Evolutionary conservation across 2,113 vertebrate genomes (phyloP).

Genomic region (Chroicocephalus ridibundus): DNA sequence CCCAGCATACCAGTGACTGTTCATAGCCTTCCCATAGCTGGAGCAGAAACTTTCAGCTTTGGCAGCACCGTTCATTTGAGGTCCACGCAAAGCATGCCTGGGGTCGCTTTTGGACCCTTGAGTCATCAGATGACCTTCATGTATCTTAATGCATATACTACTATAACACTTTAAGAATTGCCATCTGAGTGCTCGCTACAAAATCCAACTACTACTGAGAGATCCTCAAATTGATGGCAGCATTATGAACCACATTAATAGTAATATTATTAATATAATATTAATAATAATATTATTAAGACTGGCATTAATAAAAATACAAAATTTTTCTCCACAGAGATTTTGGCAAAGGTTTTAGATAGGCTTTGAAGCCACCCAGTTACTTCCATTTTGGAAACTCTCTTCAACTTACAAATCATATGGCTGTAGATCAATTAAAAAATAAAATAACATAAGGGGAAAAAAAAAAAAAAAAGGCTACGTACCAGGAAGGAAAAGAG

Average conservation of each 20-base stretch:
- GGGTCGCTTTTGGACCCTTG: neutral
- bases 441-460: neutral
- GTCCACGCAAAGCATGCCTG: neutral
- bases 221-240: neutral
- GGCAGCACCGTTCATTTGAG: neutral
- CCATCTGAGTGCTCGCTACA: neutral
- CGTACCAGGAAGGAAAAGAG: neutral
- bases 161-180: neutral
- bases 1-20: neutral
- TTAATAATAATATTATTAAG: neutral
- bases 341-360: neutral
- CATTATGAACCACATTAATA: neutral
- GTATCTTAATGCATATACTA: accelerated
- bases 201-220: neutral
- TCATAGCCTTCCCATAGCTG: neutral
- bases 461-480: too few relatives aligned
- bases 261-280: neutral
- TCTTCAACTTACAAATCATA: neutral
- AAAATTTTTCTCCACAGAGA: neutral
- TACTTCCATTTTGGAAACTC: neutral
- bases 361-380: neutral
- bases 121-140: neutral
- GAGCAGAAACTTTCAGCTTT: neutral
- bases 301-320: neutral
- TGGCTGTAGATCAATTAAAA: neutral